Conservation (phyloP, 2,888 invertebrate genomes). For the Sicus ferrugineus region DNA sequence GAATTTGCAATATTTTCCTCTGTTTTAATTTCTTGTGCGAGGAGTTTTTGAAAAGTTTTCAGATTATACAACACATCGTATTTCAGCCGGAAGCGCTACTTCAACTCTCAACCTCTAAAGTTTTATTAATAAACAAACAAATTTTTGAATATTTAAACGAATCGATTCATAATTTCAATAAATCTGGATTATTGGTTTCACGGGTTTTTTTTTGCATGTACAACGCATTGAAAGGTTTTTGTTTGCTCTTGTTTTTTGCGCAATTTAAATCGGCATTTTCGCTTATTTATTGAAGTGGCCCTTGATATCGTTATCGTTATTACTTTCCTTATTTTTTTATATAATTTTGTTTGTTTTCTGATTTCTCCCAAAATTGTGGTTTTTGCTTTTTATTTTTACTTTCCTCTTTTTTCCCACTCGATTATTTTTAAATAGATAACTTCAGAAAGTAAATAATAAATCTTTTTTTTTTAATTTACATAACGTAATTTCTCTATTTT, state of each 20-base stretch:
- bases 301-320: background rate
- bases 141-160: background rate
- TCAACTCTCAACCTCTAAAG: background rate
- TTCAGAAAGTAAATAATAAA: background rate
- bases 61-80: too few relatives aligned
- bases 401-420: background rate
- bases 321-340: background rate
- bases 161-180: background rate
- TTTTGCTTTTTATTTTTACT: background rate
- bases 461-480: background rate
- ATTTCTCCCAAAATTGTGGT: background rate
- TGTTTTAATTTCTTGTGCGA: too few relatives aligned
- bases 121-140: background rate
- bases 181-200: background rate
- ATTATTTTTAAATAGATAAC: background rate
- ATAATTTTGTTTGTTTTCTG: background rate
- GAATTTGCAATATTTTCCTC: too few relatives aligned
- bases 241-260: background rate
- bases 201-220: background rate
- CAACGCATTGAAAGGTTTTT: background rate
- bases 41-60: too few relatives aligned
- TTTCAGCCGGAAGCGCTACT: too few relatives aligned
- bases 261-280: background rate
- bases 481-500: background rate
- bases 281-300: background rate